A percentile compares a stretch with the other conserved stretches of the same genome.
phyloP scores from a whole-genome alignment of 2,113 vertebrate genomes.

The Chamaea fasciata region DNA sequence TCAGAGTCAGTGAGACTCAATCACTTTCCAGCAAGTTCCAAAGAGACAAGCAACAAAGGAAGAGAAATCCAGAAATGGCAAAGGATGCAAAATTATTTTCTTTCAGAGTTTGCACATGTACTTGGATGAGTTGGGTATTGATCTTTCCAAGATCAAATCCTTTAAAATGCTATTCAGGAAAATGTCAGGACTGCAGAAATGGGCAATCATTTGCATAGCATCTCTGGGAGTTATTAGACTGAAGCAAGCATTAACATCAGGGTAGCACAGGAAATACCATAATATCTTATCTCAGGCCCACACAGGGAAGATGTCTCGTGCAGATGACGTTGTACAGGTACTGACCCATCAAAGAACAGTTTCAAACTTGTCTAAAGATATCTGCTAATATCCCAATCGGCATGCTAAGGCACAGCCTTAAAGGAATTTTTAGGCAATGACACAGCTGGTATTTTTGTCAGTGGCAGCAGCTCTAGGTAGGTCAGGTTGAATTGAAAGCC shows the following conservation, averaged over 20 bases:
- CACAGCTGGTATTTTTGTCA: not conserved
- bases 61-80: not conserved
- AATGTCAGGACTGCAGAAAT: not conserved
- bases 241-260: not conserved
- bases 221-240: not conserved
- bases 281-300: not conserved
- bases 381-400: not conserved
- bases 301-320: not conserved
- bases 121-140: not conserved
- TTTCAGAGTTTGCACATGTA: fast-evolving
- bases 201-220: not conserved
- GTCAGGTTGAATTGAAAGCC: not conserved
- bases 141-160: not conserved
- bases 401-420: not conserved
- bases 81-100: not conserved
- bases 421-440: not conserved
- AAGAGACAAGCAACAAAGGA: not conserved
- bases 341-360: not conserved
- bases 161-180: not conserved
- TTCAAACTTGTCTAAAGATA: not conserved
- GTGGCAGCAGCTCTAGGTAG: not conserved
- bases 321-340: not conserved
- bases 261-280: not conserved
- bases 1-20: not conserved
- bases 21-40: not conserved